These are phyloP conservation scores for Acipenser transmontanus DNA, from an alignment of 2,797 vertebrate species.

Conservation along the genomic window DNA sequence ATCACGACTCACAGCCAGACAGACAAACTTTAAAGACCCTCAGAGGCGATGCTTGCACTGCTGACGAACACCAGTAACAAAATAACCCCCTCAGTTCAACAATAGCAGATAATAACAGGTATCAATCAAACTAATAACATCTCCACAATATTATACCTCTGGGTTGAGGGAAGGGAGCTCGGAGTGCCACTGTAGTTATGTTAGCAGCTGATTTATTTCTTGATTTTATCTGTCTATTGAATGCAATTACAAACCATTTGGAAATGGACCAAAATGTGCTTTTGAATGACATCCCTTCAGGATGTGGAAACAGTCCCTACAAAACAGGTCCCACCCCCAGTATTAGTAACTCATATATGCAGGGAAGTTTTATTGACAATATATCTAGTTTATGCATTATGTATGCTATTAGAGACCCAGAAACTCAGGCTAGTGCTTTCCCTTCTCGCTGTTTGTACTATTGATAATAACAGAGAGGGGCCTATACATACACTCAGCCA, in stretches of 20 bases:
- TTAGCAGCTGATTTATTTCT: constrained; percentile 1
- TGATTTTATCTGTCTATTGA: not conserved
- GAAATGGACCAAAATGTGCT: not conserved
- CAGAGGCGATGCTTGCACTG: too few species aligned
- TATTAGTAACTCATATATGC: not conserved
- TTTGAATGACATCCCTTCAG: not conserved
- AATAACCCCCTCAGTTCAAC: not conserved
- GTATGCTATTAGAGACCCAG: not conserved
- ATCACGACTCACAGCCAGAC: too few species aligned
- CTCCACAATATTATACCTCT: not conserved
- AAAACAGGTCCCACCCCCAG: not conserved
- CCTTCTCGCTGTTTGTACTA: too few species aligned
- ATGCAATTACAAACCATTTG: not conserved
- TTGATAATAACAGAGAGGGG: too few species aligned
- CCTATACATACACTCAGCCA: too few species aligned
- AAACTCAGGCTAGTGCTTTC: too few species aligned
- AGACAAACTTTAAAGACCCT: too few species aligned
- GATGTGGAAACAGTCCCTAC: not conserved
- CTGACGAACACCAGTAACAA: not conserved
- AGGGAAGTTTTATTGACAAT: not conserved
- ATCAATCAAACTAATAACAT: constrained; percentile 2
- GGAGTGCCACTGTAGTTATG: not conserved
- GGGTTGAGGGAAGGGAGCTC: not conserved
- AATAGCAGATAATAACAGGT: not conserved
- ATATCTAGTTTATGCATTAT: not conserved